Conservation (phyloP, 2,888 invertebrate species). For the Nomada lathburiana region DNA sequence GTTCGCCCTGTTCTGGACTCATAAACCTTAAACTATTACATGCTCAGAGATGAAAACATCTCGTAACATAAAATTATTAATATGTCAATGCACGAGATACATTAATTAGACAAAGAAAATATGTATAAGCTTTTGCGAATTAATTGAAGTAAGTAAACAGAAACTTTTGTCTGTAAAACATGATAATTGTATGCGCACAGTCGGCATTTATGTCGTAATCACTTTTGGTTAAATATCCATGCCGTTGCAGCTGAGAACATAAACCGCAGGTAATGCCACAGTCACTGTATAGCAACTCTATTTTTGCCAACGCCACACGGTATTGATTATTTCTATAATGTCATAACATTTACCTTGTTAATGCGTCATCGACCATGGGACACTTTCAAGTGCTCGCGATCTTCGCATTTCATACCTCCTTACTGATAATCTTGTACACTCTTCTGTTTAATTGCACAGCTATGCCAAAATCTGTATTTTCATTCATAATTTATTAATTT, state of each 20-base stretch:
- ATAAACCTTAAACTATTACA: too few species aligned
- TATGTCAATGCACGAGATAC: too few species aligned
- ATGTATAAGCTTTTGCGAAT: too few species aligned
- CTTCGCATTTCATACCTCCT: background rate
- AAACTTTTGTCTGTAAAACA: too few species aligned
- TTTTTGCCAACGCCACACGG: conserved; percentile 41
- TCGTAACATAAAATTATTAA: too few species aligned
- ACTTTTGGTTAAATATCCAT: background rate
- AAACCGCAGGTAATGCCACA: conserved; percentile 8
- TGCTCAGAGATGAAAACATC: too few species aligned
- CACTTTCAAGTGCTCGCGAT: conserved; percentile 23
- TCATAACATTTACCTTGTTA: conserved; percentile 53
- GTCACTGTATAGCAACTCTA: conserved; percentile 25
- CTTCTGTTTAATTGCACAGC: background rate
- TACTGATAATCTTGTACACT: background rate
- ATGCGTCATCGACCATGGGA: conserved; percentile 28
- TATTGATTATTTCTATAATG: conserved; percentile 56
- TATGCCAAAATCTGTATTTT: background rate
- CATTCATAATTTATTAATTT: too few species aligned
- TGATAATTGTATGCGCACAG: too few species aligned
- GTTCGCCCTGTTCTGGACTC: too few species aligned
- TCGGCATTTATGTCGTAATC: background rate
- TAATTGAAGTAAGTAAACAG: too few species aligned
- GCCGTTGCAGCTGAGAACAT: background rate
- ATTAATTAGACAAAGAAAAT: too few species aligned